Base-by-base conservation (phyloP, 2,797 vertebrate genomes). In the Limosa lapponica region DNA sequence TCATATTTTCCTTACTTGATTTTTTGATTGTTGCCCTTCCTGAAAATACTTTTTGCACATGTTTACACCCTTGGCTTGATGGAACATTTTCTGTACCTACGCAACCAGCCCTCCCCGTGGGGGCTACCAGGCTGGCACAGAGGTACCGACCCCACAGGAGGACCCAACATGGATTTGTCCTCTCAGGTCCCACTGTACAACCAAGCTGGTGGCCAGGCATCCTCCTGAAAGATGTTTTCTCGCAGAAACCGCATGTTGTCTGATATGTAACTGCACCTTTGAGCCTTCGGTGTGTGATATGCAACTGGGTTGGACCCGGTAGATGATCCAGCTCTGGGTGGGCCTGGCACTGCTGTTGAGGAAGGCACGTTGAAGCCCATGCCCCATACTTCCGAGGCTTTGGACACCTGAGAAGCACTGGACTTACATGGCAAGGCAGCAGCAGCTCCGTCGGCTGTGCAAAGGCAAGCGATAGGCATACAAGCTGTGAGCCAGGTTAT, bases 81-180 rank as follows among this genome's bases (percentile, higher is more conserved):
- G 23, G 48, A 88, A 3, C 0, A 0, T 41, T 79, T 81, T 71
- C 79, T 0, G 0, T 36, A 24, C 23, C 20, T 39, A 3, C 0
- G 0, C 28, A 28, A 25, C 36, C 11, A 16, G 7, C 16, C 16
- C n/a, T 70, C 10, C 51, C 27, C 2, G 1, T 13, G 46, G 65
- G 37, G 37, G 7, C 66, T 19, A 24, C 11, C 10, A 17, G n/a
- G 23, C 27, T 84, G 44, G 36, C 48, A 52, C 3, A 6, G 49
- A 69, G 46, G 32, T 61, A 32, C 37, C 39, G 49, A 28, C 22
- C 36, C 37, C 3, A 1, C 6, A 5, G n/a, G 19, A 0, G 0
- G 55, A 25, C 61, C 10, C 52, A 39, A 8, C 18, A 6, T 1
- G 3, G 54, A 8, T 65, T 78, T 87, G 9, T 17, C 17, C 20